Conservation (phyloP, 2,888 invertebrate species). For the Nysson spinosus region DNA sequence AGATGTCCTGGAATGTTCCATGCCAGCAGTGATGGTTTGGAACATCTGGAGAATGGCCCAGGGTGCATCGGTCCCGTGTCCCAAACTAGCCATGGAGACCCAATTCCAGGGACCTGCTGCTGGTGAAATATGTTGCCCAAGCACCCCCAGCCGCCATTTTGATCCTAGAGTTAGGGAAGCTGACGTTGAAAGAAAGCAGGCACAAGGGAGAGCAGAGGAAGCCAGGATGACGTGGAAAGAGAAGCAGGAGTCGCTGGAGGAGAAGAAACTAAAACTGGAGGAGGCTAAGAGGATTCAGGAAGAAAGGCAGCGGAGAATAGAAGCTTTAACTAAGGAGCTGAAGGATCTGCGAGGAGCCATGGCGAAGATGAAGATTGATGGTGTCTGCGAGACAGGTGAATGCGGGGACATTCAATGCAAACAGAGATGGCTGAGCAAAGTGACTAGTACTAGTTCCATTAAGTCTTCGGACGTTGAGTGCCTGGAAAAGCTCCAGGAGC, state of each 20-base stretch:
- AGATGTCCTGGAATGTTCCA: constrained; percentile 81
- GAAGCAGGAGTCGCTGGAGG: constrained; percentile 56
- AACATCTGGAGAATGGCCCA: constrained; percentile 78
- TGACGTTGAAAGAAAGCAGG: constrained; percentile 68
- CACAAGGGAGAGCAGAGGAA: constrained; percentile 59
- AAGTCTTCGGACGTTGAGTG: constrained; percentile 74
- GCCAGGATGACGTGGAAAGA: constrained; percentile 60
- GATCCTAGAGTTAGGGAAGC: constrained; percentile 66
- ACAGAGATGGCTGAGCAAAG: constrained; percentile 34
- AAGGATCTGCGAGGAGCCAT: constrained; percentile 42
- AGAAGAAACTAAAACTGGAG: constrained; percentile 54
- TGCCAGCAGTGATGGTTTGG: constrained; percentile 83
- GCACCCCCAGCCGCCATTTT: constrained; percentile 64
- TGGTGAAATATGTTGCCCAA: constrained; percentile 41
- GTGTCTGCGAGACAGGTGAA: constrained; percentile 50
- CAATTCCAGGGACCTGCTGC: constrained; percentile 53
- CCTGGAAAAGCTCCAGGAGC: constrained; percentile 78
- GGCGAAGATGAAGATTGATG: background rate
- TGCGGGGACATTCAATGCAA: constrained; percentile 60
- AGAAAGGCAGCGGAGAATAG: constrained; percentile 54
- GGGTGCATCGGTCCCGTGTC: constrained; percentile 39
- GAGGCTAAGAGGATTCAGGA: constrained; percentile 61
- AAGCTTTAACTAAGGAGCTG: constrained; percentile 56
- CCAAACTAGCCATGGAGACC: constrained; percentile 58
- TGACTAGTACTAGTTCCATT: constrained; percentile 63